Evolutionary conservation across 1,140 invertebrate genomes (phyloP), one percentile per base, ranked within the genome.

Genomic region (Neodiprion pinetum): DNA sequence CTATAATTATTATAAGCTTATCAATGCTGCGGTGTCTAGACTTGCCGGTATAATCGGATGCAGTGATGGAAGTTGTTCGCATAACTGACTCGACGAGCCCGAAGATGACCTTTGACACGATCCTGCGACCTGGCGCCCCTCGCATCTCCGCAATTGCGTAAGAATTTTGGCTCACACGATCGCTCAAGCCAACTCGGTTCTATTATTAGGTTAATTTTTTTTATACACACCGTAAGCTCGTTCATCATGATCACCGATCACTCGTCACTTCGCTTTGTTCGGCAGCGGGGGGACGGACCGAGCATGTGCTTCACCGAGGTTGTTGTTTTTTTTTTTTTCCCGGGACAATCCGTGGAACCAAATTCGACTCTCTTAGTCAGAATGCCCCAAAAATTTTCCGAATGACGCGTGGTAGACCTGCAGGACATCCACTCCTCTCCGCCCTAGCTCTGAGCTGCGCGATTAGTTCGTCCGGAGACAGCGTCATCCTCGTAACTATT

Each of bases 231-330:
- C 28, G 49, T 12, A 47, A 21, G 72, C 75, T 76, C 75, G 75
- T 76, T 70, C 75, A 76, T 76, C 75, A 76, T 76, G 70, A 76
- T 76, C 72, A 73, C 72, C 75, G 70, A 76, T 76, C 75, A 76
- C 75, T 76, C 75, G 75, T 69, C 69, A 67, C 72, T 69, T 49
- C 28, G 28, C 28, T 61, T 61, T 61, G 53, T 61, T 61, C 53
- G 53, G 9, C 53, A 61, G n/a, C 53, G 53, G 53, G 28, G 11
- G n/a, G 53, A 61, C 53, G n/a, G 53, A 61, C 53, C 11, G 53
- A 12, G 53, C 53, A 61, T 61, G n/a, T 61, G 53, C 53, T 61
- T 14, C n/a, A 12, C 48, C 48, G 49, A 12, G 21, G 71, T 74
- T 23, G 2, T 53, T 69, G 61, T 23, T 74, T 53, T 53, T 74